Evolutionary conservation across 2,113 vertebrate genomes (phyloP).

Genomic region (Greenwoodochromis staneri): DNA sequence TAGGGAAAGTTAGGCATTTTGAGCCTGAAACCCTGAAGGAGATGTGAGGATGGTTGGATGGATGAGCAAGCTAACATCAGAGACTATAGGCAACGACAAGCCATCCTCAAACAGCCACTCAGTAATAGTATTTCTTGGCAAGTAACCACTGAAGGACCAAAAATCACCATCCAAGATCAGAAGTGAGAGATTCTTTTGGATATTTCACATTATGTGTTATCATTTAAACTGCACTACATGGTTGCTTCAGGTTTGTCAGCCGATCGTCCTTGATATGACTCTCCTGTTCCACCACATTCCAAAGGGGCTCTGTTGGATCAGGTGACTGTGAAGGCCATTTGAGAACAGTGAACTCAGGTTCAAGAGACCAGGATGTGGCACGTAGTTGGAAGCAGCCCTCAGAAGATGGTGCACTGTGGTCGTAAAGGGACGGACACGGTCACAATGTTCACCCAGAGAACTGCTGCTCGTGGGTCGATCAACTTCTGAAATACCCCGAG

Average conservation of each 20-base stretch:
- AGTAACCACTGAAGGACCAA: not conserved
- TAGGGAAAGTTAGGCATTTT: not conserved
- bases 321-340: not conserved
- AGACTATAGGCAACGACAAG: not conserved
- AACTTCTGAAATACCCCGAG: not conserved
- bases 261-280: not conserved
- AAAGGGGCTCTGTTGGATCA: not conserved
- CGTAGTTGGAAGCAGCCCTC: not conserved
- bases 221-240: not conserved
- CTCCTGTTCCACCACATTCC: not conserved
- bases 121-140: not conserved
- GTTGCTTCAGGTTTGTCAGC: not conserved
- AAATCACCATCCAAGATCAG: not conserved
- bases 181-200: not conserved
- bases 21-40: not conserved
- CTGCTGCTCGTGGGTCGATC: not conserved
- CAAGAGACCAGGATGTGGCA: not conserved
- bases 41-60: not conserved
- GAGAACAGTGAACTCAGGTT: not conserved
- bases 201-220: not conserved
- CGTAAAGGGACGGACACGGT: not conserved
- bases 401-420: not conserved
- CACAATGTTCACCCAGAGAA: not conserved
- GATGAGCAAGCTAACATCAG: not conserved
- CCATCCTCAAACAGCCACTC: not conserved